Evolutionary conservation across 2,888 invertebrate genomes (phyloP).

Genomic region (Villa cingulata): DNA sequence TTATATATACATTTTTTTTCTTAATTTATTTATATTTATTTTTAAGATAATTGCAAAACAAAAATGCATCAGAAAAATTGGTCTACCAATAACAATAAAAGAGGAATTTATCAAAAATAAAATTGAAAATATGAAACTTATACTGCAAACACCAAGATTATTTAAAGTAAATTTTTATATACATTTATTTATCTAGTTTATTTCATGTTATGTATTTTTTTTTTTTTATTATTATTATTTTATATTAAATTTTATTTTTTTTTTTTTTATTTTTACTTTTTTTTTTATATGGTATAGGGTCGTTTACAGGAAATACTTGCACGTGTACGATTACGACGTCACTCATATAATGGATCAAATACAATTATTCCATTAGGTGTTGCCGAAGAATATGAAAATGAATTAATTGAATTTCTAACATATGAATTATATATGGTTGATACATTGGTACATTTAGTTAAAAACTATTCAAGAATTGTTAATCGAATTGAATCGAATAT

Average conservation of each 20-base stretch:
- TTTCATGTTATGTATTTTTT: background rate
- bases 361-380: constrained; percentile 27
- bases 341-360: no score
- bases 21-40: background rate
- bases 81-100: constrained; percentile 73
- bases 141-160: constrained; percentile 82
- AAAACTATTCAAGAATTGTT: no score
- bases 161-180: constrained; percentile 52
- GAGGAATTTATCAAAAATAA: constrained; percentile 82
- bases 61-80: constrained; percentile 77
- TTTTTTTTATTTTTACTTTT: background rate
- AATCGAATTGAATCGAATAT: constrained; percentile 59
- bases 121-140: constrained; percentile 71
- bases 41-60: constrained; percentile 69
- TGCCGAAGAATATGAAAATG: constrained; percentile 57
- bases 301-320: constrained; percentile 82
- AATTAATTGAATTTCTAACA: constrained; percentile 62
- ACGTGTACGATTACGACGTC: constrained; percentile 63
- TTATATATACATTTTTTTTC: no score
- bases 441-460: constrained; percentile 67
- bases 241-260: background rate
- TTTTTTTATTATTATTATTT: no score
- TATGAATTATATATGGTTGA: constrained; percentile 84
- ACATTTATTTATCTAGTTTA: background rate
- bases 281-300: constrained; percentile 53